Conservation (phyloP, 2,888 invertebrate species). For the Drosophila meridiana region DNA sequence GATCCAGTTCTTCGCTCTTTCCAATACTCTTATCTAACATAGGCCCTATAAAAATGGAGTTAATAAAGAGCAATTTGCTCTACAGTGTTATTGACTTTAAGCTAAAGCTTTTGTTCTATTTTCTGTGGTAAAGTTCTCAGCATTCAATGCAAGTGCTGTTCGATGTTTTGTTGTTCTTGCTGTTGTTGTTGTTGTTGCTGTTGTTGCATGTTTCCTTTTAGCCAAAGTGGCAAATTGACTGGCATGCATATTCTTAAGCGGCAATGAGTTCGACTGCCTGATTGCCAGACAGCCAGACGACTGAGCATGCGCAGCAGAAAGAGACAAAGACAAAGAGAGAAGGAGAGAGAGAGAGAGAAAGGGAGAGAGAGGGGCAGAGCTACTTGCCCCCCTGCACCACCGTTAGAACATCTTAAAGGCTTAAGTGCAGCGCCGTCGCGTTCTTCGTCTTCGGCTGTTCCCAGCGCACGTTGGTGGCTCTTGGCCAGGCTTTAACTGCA, state of each 20-base stretch:
- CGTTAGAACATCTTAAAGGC: constrained; percentile 70
- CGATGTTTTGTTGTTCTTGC: constrained; percentile 51
- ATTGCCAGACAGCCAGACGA: constrained; percentile 58
- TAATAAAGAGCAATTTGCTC: constrained; percentile 27
- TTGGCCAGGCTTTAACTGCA: constrained; percentile 69
- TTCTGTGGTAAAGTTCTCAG: constrained; percentile 65
- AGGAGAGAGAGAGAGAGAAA: background rate
- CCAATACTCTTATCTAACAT: background rate
- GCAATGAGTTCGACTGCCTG: constrained; percentile 58
- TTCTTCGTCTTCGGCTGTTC: constrained; percentile 13
- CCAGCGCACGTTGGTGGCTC: constrained; percentile 31
- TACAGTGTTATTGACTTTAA: constrained; percentile 63
- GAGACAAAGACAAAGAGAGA: constrained; percentile 4
- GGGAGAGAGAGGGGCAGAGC: constrained; percentile 1
- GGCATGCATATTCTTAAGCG: constrained; percentile 72
- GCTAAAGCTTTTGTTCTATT: constrained; percentile 74
- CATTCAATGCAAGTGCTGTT: constrained; percentile 70
- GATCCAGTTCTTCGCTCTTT: background rate
- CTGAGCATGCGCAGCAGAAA: constrained; percentile 10
- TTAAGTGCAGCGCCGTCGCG: constrained; percentile 65
- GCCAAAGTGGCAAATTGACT: constrained; percentile 82
- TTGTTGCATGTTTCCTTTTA: constrained; percentile 76
- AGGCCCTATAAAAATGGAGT: background rate
- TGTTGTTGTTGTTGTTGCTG: constrained; percentile 34
- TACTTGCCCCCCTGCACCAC: constrained; percentile 18